Percentiles rank a stretch among this genome's conserved stretches.
Conservation (phyloP, 2,797 vertebrate species). For the Dendrocincla fuliginosa region DNA sequence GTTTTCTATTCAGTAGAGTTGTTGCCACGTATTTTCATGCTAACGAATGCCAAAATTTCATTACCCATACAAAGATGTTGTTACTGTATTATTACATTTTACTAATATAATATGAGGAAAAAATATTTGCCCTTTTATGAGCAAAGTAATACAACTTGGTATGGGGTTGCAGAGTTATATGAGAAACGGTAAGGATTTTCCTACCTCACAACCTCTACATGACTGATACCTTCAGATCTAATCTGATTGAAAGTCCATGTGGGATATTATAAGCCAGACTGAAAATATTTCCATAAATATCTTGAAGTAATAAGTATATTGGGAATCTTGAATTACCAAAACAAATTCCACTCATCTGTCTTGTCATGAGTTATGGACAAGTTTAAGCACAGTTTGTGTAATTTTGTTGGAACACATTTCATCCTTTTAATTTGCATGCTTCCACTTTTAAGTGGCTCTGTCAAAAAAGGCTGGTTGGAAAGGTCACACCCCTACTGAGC, state of each 20-base stretch:
- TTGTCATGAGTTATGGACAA: background rate
- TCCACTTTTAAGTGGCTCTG: slow-evolving; percentile 14
- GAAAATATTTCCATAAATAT: background rate
- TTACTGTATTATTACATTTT: background rate
- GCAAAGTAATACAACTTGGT: background rate
- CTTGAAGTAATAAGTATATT: background rate
- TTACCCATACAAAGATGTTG: background rate
- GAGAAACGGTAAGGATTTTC: background rate
- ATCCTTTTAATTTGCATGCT: background rate
- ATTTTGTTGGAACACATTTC: background rate
- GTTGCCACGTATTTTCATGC: background rate
- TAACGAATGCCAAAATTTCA: background rate
- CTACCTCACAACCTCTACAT: background rate
- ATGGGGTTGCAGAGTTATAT: background rate
- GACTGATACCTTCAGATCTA: background rate
- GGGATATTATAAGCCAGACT: background rate
- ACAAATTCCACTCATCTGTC: background rate
- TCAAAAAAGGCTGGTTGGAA: background rate
- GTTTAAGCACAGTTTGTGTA: background rate
- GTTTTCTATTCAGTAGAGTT: background rate
- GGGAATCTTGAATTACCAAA: background rate
- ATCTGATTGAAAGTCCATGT: background rate
- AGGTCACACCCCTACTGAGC: background rate
- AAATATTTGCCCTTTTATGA: background rate
- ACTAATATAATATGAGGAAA: background rate